Evolutionary conservation across 1,140 invertebrate species (phyloP).

Genomic region (Papilio machaon): DNA sequence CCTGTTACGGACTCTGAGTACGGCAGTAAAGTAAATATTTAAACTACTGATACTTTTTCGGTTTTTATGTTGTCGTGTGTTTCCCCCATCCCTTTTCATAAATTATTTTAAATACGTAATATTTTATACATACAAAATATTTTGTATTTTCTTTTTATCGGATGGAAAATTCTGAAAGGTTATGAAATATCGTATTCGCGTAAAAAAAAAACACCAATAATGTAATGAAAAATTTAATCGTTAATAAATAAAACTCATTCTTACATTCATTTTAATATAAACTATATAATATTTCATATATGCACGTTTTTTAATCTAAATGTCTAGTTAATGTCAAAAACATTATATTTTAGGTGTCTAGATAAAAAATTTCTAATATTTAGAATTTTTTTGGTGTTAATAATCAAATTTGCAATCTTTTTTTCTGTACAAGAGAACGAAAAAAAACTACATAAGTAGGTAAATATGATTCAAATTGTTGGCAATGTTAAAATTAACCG

Average conservation of each 20-base stretch:
- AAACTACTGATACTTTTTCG: background rate
- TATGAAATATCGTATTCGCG: background rate
- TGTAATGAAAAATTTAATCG: conserved; percentile 19
- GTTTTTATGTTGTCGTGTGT: background rate
- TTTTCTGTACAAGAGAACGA: background rate
- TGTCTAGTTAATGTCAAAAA: background rate
- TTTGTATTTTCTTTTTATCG: background rate
- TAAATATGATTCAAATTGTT: conserved; percentile 6
- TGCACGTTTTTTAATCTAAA: background rate
- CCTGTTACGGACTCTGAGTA: too few species aligned
- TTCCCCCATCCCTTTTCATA: background rate
- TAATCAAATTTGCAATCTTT: background rate
- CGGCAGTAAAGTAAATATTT: background rate
- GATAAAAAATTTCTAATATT: conserved; percentile 6
- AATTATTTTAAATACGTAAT: background rate
- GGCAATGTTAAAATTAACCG: background rate
- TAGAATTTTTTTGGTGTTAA: background rate
- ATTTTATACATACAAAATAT: background rate
- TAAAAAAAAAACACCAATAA: conserved; percentile 21
- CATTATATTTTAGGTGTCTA: background rate
- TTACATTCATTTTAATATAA: background rate
- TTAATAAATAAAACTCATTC: background rate
- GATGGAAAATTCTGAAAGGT: background rate
- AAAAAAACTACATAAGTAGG: background rate
- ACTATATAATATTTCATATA: background rate